Evolutionary conservation across 2,113 vertebrate species (phyloP).

Genomic region (Ageneiosus marmoratus): DNA sequence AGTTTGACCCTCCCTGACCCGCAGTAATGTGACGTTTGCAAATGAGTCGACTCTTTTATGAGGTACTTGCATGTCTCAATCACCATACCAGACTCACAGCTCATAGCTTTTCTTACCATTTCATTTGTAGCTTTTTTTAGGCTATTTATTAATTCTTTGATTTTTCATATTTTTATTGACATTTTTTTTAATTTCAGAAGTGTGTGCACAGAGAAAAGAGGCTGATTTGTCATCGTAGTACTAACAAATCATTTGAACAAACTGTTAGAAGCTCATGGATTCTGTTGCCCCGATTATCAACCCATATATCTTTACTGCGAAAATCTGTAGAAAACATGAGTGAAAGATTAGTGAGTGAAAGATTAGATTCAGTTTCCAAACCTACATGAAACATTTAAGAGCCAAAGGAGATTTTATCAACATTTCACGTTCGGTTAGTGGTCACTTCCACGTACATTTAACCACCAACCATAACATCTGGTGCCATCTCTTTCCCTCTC

Average conservation of each 20-base stretch:
- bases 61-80: background rate
- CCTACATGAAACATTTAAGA: slow-evolving; percentile 6
- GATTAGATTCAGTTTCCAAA: background rate
- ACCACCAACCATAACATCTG: slow-evolving; percentile 20
- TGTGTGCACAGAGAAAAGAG: background rate
- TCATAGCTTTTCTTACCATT: background rate
- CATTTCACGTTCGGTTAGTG: slow-evolving; percentile 10
- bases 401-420: slow-evolving; percentile 12
- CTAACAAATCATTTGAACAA: background rate
- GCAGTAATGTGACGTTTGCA: background rate
- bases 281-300: background rate
- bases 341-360: background rate
- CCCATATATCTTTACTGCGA: background rate
- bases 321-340: background rate
- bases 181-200: background rate
- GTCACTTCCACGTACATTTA: slow-evolving; percentile 22
- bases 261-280: background rate
- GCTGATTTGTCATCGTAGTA: background rate
- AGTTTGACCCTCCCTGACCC: background rate
- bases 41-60: background rate
- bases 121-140: background rate
- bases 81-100: background rate
- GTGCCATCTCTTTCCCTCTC: slow-evolving; percentile 27
- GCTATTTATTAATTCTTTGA: background rate
- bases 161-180: background rate